These are phyloP conservation scores for Bombus balteatus DNA, from an alignment of 1,140 invertebrate species.

Conservation along the genomic window DNA sequence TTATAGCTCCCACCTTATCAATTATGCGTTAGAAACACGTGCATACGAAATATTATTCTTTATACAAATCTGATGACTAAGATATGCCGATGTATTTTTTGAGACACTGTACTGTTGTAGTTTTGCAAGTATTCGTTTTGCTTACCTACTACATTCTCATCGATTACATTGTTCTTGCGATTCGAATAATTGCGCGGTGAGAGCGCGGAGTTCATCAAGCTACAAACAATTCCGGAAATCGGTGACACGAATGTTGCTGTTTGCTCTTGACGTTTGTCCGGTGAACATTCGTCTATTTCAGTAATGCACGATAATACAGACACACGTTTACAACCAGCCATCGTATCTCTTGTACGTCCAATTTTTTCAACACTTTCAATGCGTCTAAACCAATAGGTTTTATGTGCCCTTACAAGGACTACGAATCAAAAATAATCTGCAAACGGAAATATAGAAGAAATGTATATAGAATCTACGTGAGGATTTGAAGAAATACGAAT, in stretches of 20 bases:
- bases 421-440: background rate
- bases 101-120: background rate
- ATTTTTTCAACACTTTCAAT: too few relatives aligned
- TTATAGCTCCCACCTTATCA: too few relatives aligned
- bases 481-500: too few relatives aligned
- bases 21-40: too few relatives aligned
- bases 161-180: background rate
- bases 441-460: too few relatives aligned
- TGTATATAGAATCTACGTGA: background rate
- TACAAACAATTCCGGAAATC: conserved; percentile 61
- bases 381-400: too few relatives aligned
- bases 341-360: background rate
- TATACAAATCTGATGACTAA: background rate
- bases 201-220: conserved; percentile 62
- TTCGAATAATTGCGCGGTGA: conserved; percentile 21
- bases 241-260: conserved; percentile 49
- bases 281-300: conserved; percentile 30
- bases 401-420: too few relatives aligned
- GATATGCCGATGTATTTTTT: background rate
- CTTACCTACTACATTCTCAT: conserved; percentile 3
- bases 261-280: background rate
- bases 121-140: background rate
- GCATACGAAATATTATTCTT: too few relatives aligned
- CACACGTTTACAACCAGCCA: background rate
- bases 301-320: conserved; percentile 14